Base-by-base conservation (phyloP, 2,797 vertebrate genomes). In the Strix occidentalis region DNA sequence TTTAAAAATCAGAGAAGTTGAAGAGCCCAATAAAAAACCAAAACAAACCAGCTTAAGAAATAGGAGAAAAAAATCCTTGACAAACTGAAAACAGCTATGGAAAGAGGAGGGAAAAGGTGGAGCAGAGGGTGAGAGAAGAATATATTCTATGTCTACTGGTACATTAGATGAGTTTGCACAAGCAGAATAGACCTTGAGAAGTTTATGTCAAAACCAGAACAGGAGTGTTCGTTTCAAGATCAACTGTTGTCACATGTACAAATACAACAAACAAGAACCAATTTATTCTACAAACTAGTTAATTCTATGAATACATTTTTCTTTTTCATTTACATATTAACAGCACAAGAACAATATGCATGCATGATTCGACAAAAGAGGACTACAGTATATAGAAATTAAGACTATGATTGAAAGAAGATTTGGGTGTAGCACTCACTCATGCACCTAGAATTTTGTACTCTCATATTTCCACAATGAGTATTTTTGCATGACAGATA, bases 1-100 rank as follows among this genome's bases (percentile, higher is more conserved):
- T 94, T 91, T 87, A 90, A 82, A 97, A 97, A 97, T 96, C 93
- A 97, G 74, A 92, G 53, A 93, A 91, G 31, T 92, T 96, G 79
- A 96, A 97, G 75, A 90, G 81, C 57, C 82, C 75, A 93, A 71
- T 57, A 82, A 37, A 76, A 84, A 51, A 90, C 12, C 3, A 11
- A 60, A 46, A 13, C 20, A 35, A 35, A 60, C 8, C 48, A 91
- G 29, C n/a, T 90, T 95, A 96, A 92, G 90, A 95, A 93, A 89
- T 61, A 89, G 9, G 46, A 83, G 78, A 75, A 84, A 90, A 84
- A 93, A 91, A 76, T 93, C 71, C 41, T 89, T 74, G 66, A 92
- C 89, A 97, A 88, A 63, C 37, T 92, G 41, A 74, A 96, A 86
- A 68, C 5, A 11, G 8, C 65, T 84, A 66, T 28, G 35, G 58